Conservation (phyloP, 2,888 invertebrate genomes). For the Endomychus coccineus region DNA sequence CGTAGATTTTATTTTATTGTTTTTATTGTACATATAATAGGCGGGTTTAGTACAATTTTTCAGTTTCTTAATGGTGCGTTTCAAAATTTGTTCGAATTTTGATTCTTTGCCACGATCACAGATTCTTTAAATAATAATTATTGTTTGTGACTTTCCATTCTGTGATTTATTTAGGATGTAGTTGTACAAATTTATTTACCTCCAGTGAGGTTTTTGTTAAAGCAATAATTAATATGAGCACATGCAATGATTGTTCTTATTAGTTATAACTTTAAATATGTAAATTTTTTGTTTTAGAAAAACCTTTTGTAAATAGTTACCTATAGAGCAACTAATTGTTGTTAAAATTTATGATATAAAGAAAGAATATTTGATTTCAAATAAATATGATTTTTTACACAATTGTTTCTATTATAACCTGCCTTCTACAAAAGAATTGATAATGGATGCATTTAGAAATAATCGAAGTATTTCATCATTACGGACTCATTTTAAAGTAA, state of each 20-base stretch:
- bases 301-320: conserved; percentile 40
- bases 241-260: conserved; percentile 21
- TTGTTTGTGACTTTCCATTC: conserved; percentile 41
- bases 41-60: conserved; percentile 28
- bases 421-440: background rate
- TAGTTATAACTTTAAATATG: conserved; percentile 28
- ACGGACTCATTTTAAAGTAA: too few species aligned
- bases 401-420: too few species aligned
- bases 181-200: conserved; percentile 31
- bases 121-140: conserved; percentile 28
- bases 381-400: conserved; percentile 27
- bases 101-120: conserved; percentile 27
- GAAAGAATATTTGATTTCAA: conserved; percentile 30
- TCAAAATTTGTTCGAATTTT: conserved; percentile 16
- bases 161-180: conserved; percentile 41
- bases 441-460: too few species aligned
- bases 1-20: conserved; percentile 42
- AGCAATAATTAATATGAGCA: conserved; percentile 19
- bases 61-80: conserved; percentile 17
- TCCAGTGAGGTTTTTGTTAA: conserved; percentile 22
- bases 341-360: conserved; percentile 37
- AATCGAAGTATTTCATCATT: too few species aligned
- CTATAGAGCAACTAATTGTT: conserved; percentile 38
- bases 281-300: conserved; percentile 38
- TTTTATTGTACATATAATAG: conserved; percentile 34